These are phyloP conservation scores for Drosophila teissieri DNA, from an alignment of 1,140 invertebrate genomes.

Conservation along the genomic window DNA sequence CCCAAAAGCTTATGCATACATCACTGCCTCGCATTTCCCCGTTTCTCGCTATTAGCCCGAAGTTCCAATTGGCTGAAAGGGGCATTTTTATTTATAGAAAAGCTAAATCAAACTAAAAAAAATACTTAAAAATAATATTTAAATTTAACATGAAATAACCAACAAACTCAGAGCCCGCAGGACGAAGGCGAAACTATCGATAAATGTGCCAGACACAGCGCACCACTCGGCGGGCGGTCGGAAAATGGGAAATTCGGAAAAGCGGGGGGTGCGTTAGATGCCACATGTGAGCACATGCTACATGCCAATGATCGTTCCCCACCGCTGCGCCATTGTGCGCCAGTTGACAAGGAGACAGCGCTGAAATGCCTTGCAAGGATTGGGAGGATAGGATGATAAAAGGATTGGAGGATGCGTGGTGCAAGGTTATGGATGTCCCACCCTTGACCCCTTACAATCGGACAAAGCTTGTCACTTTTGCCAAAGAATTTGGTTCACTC, in stretches of 20 bases:
- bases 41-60: slow-evolving; percentile 58
- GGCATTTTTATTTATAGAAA: too few relatives aligned
- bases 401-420: slow-evolving; percentile 24
- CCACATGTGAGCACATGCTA: slow-evolving; percentile 8
- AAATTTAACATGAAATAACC: too few relatives aligned
- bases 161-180: not conserved
- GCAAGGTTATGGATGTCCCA: slow-evolving; percentile 28
- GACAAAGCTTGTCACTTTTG: slow-evolving; percentile 25
- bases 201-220: slow-evolving; percentile 45
- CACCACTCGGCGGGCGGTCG: slow-evolving; percentile 14
- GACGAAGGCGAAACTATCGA: slow-evolving; percentile 44
- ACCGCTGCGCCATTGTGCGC: slow-evolving; percentile 43
- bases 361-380: slow-evolving; percentile 25
- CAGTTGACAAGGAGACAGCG: slow-evolving; percentile 30
- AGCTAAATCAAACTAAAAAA: too few relatives aligned
- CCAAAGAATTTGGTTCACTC: slow-evolving; percentile 20
- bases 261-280: not conserved
- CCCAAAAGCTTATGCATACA: slow-evolving; percentile 44
- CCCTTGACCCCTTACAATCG: slow-evolving; percentile 55
- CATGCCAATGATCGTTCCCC: slow-evolving; percentile 49
- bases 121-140: too few relatives aligned
- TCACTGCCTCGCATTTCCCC: slow-evolving; percentile 35
- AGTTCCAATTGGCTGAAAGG: slow-evolving; percentile 2
- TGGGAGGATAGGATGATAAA: not conserved
- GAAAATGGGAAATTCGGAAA: slow-evolving; percentile 4